Base-by-base conservation (phyloP, 2,113 vertebrate species). In the Mormyrus iriodes region DNA sequence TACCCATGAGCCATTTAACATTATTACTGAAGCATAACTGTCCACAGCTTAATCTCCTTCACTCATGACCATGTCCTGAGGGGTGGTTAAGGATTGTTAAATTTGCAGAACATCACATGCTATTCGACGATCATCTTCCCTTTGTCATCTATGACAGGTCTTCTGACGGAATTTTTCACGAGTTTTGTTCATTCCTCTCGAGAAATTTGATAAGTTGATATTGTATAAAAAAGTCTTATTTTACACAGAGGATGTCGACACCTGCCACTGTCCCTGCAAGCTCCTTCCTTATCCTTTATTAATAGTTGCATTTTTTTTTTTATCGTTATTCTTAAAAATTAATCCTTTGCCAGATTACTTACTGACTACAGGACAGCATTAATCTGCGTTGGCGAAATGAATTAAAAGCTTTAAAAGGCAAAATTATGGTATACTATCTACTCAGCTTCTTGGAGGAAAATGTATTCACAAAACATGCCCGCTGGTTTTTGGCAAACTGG, bases 1-100 rank as follows among this genome's bases (percentile, higher is more conserved):
- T 3, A n/a, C 24, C 88, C 73, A 17, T 13, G 42, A 79, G 61
- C 69, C 17, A 42, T 82, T 88, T 73, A 52, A 24, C 44, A 53
- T 82, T 88, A 83, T 83, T 53, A 51, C 73, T 44, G 15, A 88
- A 79, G 73, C 69, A 79, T 69, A 31, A 53, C 52, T 82, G 69
- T 82, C 17, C 27, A 53, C 31, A 79, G 44, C 39, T 82, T 82
- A 51, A 82, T 39, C 61, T 82, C 35, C 21, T 82, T 79, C 65
- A 79, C n/a, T 88, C 49, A 52, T 76, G 49, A 35, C 87, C 55
- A 27, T 69, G 39, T 88, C 19, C 73, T 10, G 2, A 15, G 49
- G 31, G 69, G 31, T 21, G 51, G 31, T 88, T 83, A 52, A 24
- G 88, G 69, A 52, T 42, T 53, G 79, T 88, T 53, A 55, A 83